Base-by-base conservation (phyloP, 1,140 invertebrate genomes). In the Drosophila triauraria region DNA sequence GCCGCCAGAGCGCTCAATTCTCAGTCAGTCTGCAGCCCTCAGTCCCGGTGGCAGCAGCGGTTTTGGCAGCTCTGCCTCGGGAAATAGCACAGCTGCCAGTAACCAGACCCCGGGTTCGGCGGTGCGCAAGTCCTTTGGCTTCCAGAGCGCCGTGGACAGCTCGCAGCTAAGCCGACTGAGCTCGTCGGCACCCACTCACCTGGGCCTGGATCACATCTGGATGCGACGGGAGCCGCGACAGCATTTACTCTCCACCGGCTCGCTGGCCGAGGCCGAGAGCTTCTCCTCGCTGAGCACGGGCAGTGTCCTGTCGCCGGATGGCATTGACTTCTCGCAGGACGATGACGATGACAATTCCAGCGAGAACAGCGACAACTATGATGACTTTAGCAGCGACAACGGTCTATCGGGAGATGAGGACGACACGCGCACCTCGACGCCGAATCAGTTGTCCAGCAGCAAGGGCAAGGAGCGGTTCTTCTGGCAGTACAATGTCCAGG, bases 401-500 rank as follows among this genome's bases (percentile, higher is more conserved):
- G 96, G 96, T 95, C 93, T 96, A 81, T 96, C 96, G 47, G 96
- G 95, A 78, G 96, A 95, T 84, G 94, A 95, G 65, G 96, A 97
- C 74, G 95, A 94, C 91, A 85, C 93, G 80, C 91, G 87, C 51
- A 91, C 91, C 35, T 87, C 94, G 93, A 91, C 92, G 87, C 79
- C 94, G 91, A 87, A 91, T 93, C 83, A 91, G 91, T 27, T 92
- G 93, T 59, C 81, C 81, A 59, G 92, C 91, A 58, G 87, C 46
- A 93, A 93, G 47, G 97, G 97, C 91, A 97, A 96, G 80, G 97
- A 98, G 87, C 94, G 96, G 63, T 99, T 96, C 93, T 99, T 99
- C 93, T 99, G 99, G 98, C 98, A 99, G 92, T 99, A 99, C 92
- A 99, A 99, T 94, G 97, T 99, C 6, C 98, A 99, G 94, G 98